Base-by-base conservation (phyloP, 2,888 invertebrate species). In the Eulithis testata region DNA sequence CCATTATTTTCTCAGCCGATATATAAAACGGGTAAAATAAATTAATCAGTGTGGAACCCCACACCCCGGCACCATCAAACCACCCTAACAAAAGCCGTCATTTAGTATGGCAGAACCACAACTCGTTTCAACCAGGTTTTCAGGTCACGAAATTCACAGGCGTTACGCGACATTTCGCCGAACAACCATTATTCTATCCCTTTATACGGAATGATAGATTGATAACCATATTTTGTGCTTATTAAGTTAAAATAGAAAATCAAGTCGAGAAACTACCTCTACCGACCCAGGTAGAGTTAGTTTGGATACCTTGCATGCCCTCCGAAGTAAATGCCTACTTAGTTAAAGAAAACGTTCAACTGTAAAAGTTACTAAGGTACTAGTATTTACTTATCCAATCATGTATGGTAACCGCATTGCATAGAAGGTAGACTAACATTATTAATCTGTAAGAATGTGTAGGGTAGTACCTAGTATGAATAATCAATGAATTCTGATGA, bases 131-230 rank as follows among this genome's bases (percentile, higher is more conserved):
- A 81, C 78, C 75, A 74, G 74, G 82, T 87, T 85, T 88, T 78
- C 82, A 78, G 90, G 90, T 89, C 89, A 88, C 84, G 81, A 78
- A 79, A 82, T 76, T 78, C 66, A 60, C 63, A 63, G 72, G 78
- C 74, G 73, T 71, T 60, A 64, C 57, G 63, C 66, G 69, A 66
- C 71, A 71, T 71, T 71, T 69, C 53, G 43, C 37, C 27, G 60
- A 52, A 59, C 55, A 55, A 60, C 58, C 55, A 58, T 68, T 66
- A 69, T 65, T 65, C 52, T 60, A 53, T 65, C 63, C 50, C 47
- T n/a, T 52, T 68, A 57, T 44, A n/a, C 47, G 21, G 54, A 40
- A 40, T 40, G 40, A 40, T 40, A 40, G 40, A 40, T 40, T 40
- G 40, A 8, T 40, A 40, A 40, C 7, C 40, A 40, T 8, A 40